These are phyloP conservation scores for Pyrochroa serraticornis DNA, from an alignment of 2,888 invertebrate species.

Conservation along the genomic window DNA sequence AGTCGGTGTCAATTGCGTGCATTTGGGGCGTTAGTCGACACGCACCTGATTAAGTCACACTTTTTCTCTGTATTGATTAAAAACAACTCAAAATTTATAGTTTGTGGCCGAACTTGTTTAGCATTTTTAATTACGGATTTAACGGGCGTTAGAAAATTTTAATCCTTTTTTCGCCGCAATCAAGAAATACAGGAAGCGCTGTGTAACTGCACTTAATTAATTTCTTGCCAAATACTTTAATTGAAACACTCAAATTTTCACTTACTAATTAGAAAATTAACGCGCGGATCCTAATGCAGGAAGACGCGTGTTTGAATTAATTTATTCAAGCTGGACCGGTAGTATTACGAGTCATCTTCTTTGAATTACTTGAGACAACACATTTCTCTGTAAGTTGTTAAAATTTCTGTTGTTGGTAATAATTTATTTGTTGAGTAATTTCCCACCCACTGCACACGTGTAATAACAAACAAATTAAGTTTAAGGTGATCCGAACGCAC, in stretches of 20 bases:
- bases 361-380: constrained; percentile 18
- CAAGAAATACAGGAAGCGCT: too few relatives aligned
- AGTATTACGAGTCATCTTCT: constrained; percentile 13
- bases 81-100: constrained; percentile 36
- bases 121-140: constrained; percentile 1
- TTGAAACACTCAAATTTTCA: background rate
- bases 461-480: constrained; percentile 33
- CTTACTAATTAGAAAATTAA: constrained; percentile 10
- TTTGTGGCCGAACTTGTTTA: constrained; percentile 3
- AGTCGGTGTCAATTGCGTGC: constrained; percentile 41
- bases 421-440: constrained; percentile 31
- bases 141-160: background rate
- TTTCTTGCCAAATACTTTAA: too few relatives aligned
- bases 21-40: constrained; percentile 45
- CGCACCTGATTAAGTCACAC: constrained; percentile 52
- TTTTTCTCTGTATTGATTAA: constrained; percentile 37
- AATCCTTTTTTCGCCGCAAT: too few relatives aligned
- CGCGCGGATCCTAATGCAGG: background rate
- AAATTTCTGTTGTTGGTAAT: constrained; percentile 23
- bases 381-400: constrained; percentile 19
- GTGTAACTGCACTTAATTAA: too few relatives aligned
- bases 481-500: constrained; percentile 29
- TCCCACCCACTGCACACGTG: constrained; percentile 28
- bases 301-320: background rate
- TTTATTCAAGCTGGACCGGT: background rate